These are phyloP conservation scores for Antrozous pallidus DNA, from an alignment of 2,797 vertebrate species.

Conservation along the genomic window DNA sequence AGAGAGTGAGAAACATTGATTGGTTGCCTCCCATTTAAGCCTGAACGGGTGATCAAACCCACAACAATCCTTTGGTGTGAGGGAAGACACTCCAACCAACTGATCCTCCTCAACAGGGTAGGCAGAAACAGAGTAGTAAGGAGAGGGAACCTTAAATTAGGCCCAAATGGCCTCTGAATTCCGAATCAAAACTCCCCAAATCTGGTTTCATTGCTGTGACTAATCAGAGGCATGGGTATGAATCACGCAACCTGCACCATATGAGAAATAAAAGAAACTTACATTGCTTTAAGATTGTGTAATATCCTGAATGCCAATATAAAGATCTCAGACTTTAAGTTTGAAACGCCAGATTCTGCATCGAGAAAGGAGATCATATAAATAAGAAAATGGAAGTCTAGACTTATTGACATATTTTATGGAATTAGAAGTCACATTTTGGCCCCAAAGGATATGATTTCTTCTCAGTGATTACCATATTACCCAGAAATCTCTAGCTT, in stretches of 20 bases:
- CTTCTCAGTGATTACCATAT: constrained; percentile 13
- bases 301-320: background rate
- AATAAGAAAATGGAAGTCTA: background rate
- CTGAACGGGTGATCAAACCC: background rate
- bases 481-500: constrained; percentile 42
- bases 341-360: background rate
- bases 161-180: background rate
- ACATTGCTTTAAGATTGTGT: background rate
- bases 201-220: background rate
- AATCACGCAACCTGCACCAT: background rate
- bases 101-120: background rate
- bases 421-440: constrained; percentile 22
- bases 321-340: background rate
- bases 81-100: background rate
- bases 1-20: background rate
- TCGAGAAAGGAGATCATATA: background rate
- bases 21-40: background rate
- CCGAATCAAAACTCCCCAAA: background rate
- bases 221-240: background rate
- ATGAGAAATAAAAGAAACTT: background rate
- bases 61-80: background rate
- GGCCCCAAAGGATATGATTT: background rate
- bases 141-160: background rate
- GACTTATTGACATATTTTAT: background rate
- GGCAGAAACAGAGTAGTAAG: background rate